Evolutionary conservation across 64 coral and sea anemone genomes (phyloP).

Genomic region (Montipora sp.): DNA sequence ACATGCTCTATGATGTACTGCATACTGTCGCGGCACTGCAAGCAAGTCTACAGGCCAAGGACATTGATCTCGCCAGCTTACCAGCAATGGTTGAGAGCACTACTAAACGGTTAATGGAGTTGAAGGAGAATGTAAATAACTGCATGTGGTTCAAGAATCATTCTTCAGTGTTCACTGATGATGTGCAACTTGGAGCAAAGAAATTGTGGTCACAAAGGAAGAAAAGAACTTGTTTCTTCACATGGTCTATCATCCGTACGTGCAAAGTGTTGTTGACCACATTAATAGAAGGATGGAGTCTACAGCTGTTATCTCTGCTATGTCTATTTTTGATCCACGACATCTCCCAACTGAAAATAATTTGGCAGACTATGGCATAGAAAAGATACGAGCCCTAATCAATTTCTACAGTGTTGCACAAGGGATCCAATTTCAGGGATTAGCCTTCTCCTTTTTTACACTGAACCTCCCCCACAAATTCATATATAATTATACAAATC

Average conservation of each 20-base stretch:
- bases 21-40: too few relatives aligned
- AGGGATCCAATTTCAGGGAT: slow-evolving; percentile 39
- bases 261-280: not conserved
- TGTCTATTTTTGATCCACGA: too few relatives aligned
- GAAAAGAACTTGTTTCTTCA: not conserved
- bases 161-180: not conserved
- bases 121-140: not conserved
- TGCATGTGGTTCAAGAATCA: not conserved
- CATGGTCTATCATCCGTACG: not conserved
- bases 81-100: not conserved
- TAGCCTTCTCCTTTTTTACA: too few relatives aligned
- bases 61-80: not conserved
- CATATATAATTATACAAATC: too few relatives aligned
- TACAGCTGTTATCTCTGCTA: not conserved
- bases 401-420: slow-evolving; percentile 44
- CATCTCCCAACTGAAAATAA: too few relatives aligned
- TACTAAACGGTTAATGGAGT: not conserved
- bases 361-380: too few relatives aligned
- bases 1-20: not conserved
- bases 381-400: slow-evolving; percentile 24
- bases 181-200: not conserved
- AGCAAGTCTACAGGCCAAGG: too few relatives aligned
- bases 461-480: too few relatives aligned
- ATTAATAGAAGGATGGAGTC: not conserved
- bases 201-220: not conserved